Base-by-base conservation (phyloP, 2,888 invertebrate species). In the Neoitamus cyanurus region DNA sequence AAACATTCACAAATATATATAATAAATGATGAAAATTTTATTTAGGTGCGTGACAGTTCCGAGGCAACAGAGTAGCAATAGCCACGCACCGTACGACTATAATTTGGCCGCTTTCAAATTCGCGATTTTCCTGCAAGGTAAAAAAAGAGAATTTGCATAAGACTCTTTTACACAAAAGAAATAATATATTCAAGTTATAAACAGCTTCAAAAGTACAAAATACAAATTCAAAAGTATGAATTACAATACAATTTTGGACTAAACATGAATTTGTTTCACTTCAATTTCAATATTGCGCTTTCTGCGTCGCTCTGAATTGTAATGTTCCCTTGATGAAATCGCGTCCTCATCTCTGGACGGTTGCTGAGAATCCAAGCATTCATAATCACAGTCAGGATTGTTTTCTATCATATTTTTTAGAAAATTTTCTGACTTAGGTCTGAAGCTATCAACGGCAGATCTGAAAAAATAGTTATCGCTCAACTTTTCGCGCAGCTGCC, bases 211-310 rank as follows among this genome's bases (percentile, higher is more conserved):
- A 34, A 7, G 7, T 46, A n/a, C 30, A 77, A 46, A 77, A 9
- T 30, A 42, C 42, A 25, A 58, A n/a, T n/a, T n/a, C n/a, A n/a
- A n/a, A n/a, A n/a, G n/a, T 58, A 9, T 1, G n/a, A 48, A 58
- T 20, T 5, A 15, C 7, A 20, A 48, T 0, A 48, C 6, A 58
- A 20, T 58, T 25, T 58, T 7, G 58, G 2, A 0, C 9, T 58
- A 58, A 2, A 58, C 11, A 11, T 58, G 20, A 86, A 88, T 89
- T 87, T 88, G 88, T 85, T 88, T 88, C n/a, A 89, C 89, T 87
- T 87, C 88, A 34, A 89, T 88, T 85, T 88, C 88, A 48, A 87
- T 86, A 25, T 88, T 88, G 25, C 89, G 88, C 85, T 88, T 89
- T 28, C 87, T 87, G 31, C 88, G 87, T 7, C 89, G 86, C 82